Evolutionary conservation across 2,113 vertebrate genomes (phyloP).

Genomic region (Piprites chloris): DNA sequence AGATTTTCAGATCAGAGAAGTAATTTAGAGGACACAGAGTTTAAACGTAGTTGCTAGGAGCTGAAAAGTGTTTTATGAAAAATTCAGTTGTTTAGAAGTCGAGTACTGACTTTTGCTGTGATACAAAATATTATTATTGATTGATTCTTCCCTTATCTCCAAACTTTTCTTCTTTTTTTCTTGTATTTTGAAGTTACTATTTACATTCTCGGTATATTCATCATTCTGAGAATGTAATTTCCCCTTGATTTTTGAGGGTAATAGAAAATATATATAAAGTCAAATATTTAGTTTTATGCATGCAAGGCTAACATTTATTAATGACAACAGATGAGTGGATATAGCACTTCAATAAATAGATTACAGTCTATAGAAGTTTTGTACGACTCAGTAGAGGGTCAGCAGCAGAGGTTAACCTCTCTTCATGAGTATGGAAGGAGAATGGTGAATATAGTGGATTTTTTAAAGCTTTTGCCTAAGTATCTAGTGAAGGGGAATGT

Average conservation of each 20-base stretch:
- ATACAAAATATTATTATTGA: background rate
- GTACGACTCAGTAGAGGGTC: background rate
- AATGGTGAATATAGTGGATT: background rate
- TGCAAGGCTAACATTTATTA: background rate
- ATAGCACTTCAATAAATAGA: background rate
- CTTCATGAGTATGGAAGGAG: background rate
- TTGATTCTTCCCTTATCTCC: background rate
- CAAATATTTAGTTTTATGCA: background rate
- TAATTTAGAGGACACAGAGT: background rate
- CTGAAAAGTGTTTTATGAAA: background rate
- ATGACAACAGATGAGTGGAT: background rate
- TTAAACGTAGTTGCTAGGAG: background rate
- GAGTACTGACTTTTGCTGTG: background rate
- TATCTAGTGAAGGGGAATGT: background rate
- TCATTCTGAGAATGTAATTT: background rate
- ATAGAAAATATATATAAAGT: background rate
- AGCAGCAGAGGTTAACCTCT: background rate
- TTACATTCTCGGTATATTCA: background rate
- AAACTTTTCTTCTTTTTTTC: background rate
- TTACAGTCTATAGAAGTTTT: background rate
- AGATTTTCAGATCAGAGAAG: background rate
- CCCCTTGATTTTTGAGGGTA: background rate
- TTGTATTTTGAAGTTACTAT: background rate
- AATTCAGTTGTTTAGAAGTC: background rate
- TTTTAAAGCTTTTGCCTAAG: background rate